These are phyloP conservation scores for Pasiphila rectangulata DNA, from an alignment of 2,888 invertebrate species.

Conservation along the genomic window DNA sequence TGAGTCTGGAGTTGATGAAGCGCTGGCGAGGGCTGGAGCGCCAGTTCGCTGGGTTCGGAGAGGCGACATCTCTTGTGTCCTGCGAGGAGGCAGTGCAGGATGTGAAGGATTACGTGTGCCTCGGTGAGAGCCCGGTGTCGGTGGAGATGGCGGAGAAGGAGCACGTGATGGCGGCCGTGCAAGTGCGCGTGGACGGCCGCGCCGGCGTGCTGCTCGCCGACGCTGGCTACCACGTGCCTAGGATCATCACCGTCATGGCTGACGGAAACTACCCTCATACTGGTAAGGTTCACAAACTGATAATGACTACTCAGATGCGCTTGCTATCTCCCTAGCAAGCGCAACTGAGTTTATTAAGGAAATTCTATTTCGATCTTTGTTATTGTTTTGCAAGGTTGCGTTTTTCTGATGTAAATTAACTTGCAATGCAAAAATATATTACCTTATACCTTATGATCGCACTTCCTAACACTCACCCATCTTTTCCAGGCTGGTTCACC, in stretches of 20 bases:
- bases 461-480: neutral
- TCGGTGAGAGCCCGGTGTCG: slow-evolving; percentile 78
- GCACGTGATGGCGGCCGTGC: slow-evolving; percentile 91
- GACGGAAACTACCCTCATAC: slow-evolving; percentile 93
- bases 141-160: slow-evolving; percentile 90
- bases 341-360: no score
- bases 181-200: slow-evolving; percentile 86
- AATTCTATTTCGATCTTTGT: no score
- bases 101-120: slow-evolving; percentile 76
- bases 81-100: slow-evolving; percentile 91
- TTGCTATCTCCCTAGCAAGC: neutral
- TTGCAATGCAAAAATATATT: no score
- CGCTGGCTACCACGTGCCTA: slow-evolving; percentile 94
- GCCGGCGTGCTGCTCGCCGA: slow-evolving; percentile 90
- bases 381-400: no score
- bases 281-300: slow-evolving; percentile 65
- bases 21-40: slow-evolving; percentile 81
- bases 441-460: neutral
- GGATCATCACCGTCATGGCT: slow-evolving; percentile 92
- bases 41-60: slow-evolving; percentile 85
- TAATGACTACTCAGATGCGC: no score
- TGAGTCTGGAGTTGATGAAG: slow-evolving; percentile 86
- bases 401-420: no score
- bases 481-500: slow-evolving; percentile 86
- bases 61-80: slow-evolving; percentile 84